phyloP scores from a whole-genome alignment of 2,797 vertebrate species.

The Sebastes vulpes region DNA sequence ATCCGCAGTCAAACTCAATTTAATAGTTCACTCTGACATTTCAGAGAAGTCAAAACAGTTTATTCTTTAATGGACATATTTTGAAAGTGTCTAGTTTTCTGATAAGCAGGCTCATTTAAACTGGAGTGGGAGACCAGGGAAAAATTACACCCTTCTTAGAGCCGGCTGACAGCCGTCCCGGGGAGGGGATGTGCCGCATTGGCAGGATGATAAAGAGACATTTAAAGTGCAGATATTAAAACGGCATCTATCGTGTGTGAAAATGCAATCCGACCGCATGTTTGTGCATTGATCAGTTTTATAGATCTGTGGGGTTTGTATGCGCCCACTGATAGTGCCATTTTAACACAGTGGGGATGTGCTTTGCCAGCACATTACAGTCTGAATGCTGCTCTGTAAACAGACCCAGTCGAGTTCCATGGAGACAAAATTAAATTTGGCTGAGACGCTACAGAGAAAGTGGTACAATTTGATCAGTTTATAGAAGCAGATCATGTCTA shows the following conservation, averaged over 20 bases:
- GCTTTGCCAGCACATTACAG: neutral
- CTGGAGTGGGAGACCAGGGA: neutral
- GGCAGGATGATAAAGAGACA: conserved; percentile 31
- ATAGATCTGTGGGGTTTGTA: conserved; percentile 17
- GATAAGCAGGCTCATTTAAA: conserved; percentile 28
- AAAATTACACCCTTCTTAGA: conserved; percentile 39
- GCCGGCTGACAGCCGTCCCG: conserved; percentile 20
- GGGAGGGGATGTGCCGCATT: neutral
- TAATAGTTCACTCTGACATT: neutral
- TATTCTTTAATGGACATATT: neutral
- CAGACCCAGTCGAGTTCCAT: conserved; percentile 34
- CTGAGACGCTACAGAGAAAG: conserved; percentile 15
- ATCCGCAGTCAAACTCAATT: neutral
- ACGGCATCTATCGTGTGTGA: neutral
- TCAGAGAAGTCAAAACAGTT: neutral
- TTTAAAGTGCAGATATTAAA: conserved; percentile 65
- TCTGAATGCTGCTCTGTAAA: conserved; percentile 42
- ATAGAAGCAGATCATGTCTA: neutral
- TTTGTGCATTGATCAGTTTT: conserved; percentile 34
- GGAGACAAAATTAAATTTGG: conserved; percentile 14
- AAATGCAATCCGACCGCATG: conserved; percentile 18
- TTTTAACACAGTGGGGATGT: conserved; percentile 21
- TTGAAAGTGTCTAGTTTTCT: conserved; percentile 21
- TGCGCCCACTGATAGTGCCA: neutral
- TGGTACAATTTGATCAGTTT: conserved; percentile 21